Percentiles rank a stretch among this genome's conserved stretches.
phyloP scores from a whole-genome alignment of 2,113 vertebrate species.

The Willisornis vidua region DNA sequence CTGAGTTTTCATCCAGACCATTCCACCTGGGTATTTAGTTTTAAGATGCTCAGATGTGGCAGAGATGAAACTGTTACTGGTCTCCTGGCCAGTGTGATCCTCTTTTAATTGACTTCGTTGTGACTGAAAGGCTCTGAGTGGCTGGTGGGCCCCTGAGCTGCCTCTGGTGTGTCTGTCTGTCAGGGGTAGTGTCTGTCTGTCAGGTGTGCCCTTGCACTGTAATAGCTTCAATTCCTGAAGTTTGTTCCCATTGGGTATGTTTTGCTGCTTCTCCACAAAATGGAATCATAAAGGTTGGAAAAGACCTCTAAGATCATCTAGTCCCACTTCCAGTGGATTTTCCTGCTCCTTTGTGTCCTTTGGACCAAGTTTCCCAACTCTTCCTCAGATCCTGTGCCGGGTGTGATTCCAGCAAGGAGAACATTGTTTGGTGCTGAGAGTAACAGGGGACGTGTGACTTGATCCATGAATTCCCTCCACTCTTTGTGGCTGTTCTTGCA shows the following conservation, averaged over 20 bases:
- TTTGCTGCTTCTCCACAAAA: not conserved
- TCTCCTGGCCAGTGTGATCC: accelerated
- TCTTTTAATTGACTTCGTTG: not conserved
- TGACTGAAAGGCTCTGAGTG: not conserved
- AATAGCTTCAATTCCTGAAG: not conserved
- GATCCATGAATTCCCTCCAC: not conserved
- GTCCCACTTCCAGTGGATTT: not conserved
- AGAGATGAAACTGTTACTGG: not conserved
- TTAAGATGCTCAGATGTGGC: not conserved
- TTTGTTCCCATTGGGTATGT: not conserved
- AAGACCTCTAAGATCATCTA: not conserved
- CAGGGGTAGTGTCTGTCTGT: not conserved
- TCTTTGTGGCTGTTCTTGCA: not conserved
- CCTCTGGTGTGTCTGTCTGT: not conserved
- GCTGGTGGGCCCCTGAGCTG: not conserved
- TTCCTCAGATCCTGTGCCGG: accelerated
- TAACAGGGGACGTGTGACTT: not conserved
- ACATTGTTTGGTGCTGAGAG: not conserved
- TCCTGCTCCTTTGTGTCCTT: not conserved
- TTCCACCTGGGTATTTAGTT: not conserved
- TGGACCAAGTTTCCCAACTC: not conserved
- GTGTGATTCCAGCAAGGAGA: not conserved
- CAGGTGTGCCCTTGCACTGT: not conserved
- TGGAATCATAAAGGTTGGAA: not conserved
- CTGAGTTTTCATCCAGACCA: not conserved